Conservation (phyloP, 1,140 invertebrate species). For the Periplaneta americana region DNA sequence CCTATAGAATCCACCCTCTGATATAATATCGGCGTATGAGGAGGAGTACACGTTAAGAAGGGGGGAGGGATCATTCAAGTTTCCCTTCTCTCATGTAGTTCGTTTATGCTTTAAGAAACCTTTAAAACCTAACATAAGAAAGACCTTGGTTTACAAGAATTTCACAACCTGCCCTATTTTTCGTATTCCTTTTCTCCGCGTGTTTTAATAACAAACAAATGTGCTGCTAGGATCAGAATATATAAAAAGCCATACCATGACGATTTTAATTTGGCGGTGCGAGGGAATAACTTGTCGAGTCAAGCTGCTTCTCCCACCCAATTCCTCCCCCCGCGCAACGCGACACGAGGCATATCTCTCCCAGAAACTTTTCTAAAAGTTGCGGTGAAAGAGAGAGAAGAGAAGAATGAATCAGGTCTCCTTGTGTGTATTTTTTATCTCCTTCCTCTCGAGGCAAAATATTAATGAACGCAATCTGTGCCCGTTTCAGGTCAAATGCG, state of each 20-base stretch:
- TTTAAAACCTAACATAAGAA: background rate
- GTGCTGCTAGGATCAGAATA: background rate
- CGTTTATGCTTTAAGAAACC: too few relatives aligned
- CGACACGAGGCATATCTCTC: background rate
- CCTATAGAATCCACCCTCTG: too few relatives aligned
- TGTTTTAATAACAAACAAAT: background rate
- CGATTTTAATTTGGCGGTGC: conserved; percentile 12
- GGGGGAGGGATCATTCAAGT: too few relatives aligned
- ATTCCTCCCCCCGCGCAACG: background rate
- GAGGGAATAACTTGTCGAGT: conserved; percentile 1
- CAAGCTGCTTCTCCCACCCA: background rate
- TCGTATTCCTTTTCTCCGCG: too few relatives aligned
- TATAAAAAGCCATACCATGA: conserved; percentile 1
- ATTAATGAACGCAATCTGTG: conserved; percentile 9
- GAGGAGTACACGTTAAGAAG: too few relatives aligned
- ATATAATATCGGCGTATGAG: too few relatives aligned
- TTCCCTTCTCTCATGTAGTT: too few relatives aligned
- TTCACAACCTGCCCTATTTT: background rate
- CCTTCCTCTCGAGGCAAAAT: background rate
- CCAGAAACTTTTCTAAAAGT: background rate
- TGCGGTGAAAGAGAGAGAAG: background rate
- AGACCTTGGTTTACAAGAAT: background rate
- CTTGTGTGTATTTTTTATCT: background rate
- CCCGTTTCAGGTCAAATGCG: conserved; percentile 13
- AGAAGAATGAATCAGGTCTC: background rate